Base-by-base conservation (phyloP, 2,113 vertebrate genomes). In the Cranoglanis bouderius region DNA sequence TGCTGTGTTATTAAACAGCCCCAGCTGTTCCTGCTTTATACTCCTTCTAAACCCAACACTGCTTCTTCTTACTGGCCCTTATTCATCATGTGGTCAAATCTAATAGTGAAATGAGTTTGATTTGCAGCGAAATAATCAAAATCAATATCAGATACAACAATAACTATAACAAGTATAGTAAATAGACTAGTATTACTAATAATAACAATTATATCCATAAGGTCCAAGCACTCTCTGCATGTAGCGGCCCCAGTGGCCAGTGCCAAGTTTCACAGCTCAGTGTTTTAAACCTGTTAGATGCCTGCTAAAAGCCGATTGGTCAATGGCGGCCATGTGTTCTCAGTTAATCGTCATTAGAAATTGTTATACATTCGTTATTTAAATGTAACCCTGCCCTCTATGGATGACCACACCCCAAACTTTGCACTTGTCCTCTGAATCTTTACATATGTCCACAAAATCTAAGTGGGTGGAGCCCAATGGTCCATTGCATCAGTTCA, bases 1-100 rank as follows among this genome's bases (percentile, higher is more conserved):
- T 59, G 53, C 29, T 3, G 26, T 67, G 83, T 70, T 85, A 75
- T 85, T 80, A 51, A 80, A 74, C 61, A 29, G 57, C 38, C n/a
- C 59, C 82, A 84, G 82, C 77, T 82, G 53, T 38, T 57, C 24
- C 4, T 82, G 29, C 49, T 53, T 53, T 53, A 32, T 53, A 3
- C 77, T 81, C 49, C 14, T 53, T 55, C 43, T 74, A 70, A 72
- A 82, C 49, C 61, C 32, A 81, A n/a, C 10, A 84, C 57, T 29
- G 35, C 57, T 61, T 4, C 55, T 40, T 61, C 53, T 61, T n/a
- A n/a, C 46, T 53, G 26, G 75, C 75, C n/a, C 12, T 9, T 21
- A 0, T 55, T 53, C n/a, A 53, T 53, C 49, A 53, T 49, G 74
- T 26, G 4, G 40, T 77, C 74, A 77, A 49, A 77, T 46, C 70